Percentiles rank a stretch among this genome's conserved stretches.
These are phyloP conservation scores for Boulengeromyrus knoepffleri DNA, from an alignment of 2,113 vertebrate genomes.

Conservation along the genomic window DNA sequence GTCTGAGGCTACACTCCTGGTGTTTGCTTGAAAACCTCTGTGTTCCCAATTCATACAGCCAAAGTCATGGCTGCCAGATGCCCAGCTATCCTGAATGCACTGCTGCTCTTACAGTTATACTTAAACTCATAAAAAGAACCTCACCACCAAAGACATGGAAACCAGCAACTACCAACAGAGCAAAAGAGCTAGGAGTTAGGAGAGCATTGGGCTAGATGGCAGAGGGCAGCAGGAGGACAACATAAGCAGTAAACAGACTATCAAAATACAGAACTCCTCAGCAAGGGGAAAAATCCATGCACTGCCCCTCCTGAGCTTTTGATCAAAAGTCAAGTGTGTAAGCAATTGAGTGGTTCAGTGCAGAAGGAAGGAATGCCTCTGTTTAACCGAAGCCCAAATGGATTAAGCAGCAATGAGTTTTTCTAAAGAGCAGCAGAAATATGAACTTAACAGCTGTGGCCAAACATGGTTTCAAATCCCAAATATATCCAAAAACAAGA, in stretches of 20 bases:
- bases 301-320: not conserved
- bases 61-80: not conserved
- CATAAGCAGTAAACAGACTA: not conserved
- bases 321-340: not conserved
- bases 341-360: not conserved
- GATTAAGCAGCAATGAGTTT: slow-evolving; percentile 33
- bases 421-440: slow-evolving; percentile 33
- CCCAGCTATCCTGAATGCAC: not conserved
- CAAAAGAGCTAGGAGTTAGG: not conserved
- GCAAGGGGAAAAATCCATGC: not conserved
- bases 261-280: not conserved
- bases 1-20: not conserved
- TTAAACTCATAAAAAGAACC: not conserved
- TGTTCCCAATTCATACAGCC: not conserved
- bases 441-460: slow-evolving; percentile 27
- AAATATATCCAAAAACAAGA: not conserved
- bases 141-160: not conserved
- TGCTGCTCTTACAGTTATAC: not conserved
- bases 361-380: slow-evolving; percentile 28
- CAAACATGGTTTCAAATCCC: slow-evolving; percentile 37
- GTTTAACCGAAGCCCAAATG: slow-evolving; percentile 45
- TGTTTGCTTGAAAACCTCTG: not conserved
- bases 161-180: not conserved
- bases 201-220: not conserved
- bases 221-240: not conserved